Conservation (phyloP, 2,113 vertebrate species). For the Malurus cyaneus region DNA sequence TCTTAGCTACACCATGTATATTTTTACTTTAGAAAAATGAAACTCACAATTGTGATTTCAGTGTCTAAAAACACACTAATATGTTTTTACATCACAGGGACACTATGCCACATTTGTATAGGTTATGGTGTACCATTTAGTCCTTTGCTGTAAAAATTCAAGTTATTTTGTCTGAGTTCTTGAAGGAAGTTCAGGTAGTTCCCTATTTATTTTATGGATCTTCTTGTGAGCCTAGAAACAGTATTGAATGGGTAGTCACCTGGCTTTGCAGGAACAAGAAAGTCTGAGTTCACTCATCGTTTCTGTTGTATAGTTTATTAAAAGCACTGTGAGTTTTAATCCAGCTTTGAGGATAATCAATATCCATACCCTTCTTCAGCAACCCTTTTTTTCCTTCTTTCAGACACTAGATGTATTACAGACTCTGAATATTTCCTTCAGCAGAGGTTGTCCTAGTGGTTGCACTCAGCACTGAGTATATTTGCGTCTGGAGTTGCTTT, state of each 20-base stretch:
- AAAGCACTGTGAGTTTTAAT: neutral
- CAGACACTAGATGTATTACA: neutral
- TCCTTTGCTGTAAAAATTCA: neutral
- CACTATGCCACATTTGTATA: neutral
- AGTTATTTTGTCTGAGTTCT: neutral
- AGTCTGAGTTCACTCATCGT: neutral
- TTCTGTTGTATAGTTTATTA: neutral
- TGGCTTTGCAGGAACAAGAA: neutral
- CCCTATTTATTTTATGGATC: neutral
- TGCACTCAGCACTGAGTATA: neutral
- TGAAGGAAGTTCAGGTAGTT: neutral
- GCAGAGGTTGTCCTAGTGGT: neutral
- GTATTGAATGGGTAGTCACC: neutral
- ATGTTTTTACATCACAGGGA: neutral
- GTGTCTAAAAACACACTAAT: no score
- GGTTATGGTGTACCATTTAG: neutral
- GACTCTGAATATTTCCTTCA: neutral
- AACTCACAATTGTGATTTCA: neutral
- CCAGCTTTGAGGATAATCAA: neutral
- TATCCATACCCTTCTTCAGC: neutral
- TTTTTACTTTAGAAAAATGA: neutral
- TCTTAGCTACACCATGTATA: neutral
- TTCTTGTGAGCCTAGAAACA: neutral
- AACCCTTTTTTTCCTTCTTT: neutral
- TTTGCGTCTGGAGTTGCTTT: neutral